Base-by-base conservation (phyloP, 2,797 vertebrate species). In the Loris lydekkerianus region DNA sequence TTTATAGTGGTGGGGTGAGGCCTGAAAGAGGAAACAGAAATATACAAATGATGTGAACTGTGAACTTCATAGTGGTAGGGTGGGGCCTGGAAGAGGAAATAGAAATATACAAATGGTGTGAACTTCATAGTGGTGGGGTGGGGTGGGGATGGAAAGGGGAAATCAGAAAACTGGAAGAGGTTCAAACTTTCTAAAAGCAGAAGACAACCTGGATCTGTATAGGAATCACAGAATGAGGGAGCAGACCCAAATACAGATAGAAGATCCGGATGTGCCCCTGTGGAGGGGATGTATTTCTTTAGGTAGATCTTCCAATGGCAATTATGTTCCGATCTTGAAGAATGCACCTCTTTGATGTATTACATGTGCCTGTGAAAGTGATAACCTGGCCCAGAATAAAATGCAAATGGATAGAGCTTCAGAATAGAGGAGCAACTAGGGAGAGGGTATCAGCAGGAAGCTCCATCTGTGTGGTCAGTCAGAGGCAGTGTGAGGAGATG, bases 1-100 rank as follows among this genome's bases (percentile, higher is more conserved):
- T 34, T 34, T 34, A 34, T 34, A 34, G 34, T 34, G 34, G 34
- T 34, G 34, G 34, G 34, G 34, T 34, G 34, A 34, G 99, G 95
- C 99, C 99, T 99, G 96, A 7, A 63, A 34, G 65, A 25, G 67
- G 84, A 29, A 86, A 97, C 40, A 3, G 58, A 46, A 46, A 46
- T 46, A 46, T 46, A 46, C 46, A 46, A 46, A 46, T 10, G 46
- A 9, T 46, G 46, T 46, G 46, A 46, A 46, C 46, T 46, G 46
- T 46, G 46, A 46, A 46, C 46, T 46, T 46, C 46, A 46, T 46
- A 46, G 46, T 46, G 46, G 46, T 46, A 27, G 46, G 49, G 49
- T 53, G 49, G 49, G 49, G 13, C 49, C 49, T 49, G 49, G 14
- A 49, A 11, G 49, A 49, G 49, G 49, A 49, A 49, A 49, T 14